phyloP scores from a whole-genome alignment of 1,140 invertebrate genomes.

The Campoletis sonorensis region DNA sequence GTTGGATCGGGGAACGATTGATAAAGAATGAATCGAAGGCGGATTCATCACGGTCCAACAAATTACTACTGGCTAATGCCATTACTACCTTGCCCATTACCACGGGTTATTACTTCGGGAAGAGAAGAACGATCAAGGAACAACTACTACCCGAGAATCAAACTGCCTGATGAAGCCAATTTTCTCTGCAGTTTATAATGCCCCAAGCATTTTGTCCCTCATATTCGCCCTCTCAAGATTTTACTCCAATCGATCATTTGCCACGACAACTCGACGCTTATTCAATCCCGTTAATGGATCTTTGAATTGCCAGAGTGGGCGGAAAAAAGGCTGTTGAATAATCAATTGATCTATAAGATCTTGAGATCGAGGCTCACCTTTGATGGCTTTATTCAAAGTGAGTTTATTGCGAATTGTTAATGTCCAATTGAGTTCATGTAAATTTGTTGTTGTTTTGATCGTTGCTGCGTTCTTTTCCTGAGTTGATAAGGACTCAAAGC shows the following conservation, averaged over 20 bases:
- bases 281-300: conserved; percentile 50
- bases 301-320: conserved; percentile 28
- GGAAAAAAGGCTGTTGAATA: too few relatives aligned
- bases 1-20: too few relatives aligned
- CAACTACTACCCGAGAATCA: neutral
- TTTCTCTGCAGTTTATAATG: conserved; percentile 46
- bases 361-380: too few relatives aligned
- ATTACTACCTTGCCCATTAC: neutral
- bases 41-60: neutral
- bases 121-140: neutral
- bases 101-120: neutral
- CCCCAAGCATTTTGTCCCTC: neutral
- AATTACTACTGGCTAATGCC: neutral
- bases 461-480: too few relatives aligned
- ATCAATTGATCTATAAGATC: too few relatives aligned
- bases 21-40: too few relatives aligned
- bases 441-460: too few relatives aligned
- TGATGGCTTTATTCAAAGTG: too few relatives aligned
- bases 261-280: neutral
- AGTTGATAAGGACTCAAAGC: too few relatives aligned
- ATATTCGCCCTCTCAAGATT: neutral
- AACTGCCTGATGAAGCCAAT: conserved; percentile 45
- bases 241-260: conserved; percentile 5
- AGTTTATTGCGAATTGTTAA: too few relatives aligned
- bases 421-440: too few relatives aligned